A percentile compares a stretch with the other conserved stretches of the same genome.
Evolutionary conservation across 2,797 vertebrate genomes (phyloP).

Genomic region (Heterohyrax brucei): DNA sequence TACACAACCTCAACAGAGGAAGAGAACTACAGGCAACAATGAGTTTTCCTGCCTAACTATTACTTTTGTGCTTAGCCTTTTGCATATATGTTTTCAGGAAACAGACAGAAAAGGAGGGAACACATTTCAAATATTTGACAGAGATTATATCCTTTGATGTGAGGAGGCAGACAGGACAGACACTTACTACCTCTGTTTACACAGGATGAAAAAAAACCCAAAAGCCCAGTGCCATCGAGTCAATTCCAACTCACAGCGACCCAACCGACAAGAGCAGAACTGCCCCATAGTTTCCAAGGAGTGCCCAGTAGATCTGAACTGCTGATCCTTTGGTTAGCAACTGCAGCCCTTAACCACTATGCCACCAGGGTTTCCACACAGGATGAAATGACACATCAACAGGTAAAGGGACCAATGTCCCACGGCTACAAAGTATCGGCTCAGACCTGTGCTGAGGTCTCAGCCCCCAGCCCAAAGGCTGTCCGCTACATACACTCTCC

Average conservation of each 20-base stretch:
- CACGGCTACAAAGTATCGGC: not conserved
- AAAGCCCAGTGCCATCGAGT: no score
- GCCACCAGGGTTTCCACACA: not conserved
- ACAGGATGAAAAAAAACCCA: constrained; percentile 13
- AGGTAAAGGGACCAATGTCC: constrained; percentile 5
- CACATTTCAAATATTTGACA: constrained; percentile 1
- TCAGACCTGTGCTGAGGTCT: not conserved
- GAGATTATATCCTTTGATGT: constrained; percentile 33
- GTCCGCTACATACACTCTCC: not conserved
- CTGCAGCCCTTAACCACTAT: no score
- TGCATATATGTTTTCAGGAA: not conserved
- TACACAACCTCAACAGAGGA: constrained; percentile 45
- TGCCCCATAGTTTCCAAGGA: no score
- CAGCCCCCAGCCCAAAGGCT: not conserved
- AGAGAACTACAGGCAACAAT: constrained; percentile 45
- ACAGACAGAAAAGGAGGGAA: constrained; percentile 12
- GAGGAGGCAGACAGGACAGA: not conserved
- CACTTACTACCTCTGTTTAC: constrained; percentile 52
- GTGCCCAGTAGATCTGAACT: no score
- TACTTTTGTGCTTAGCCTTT: constrained; percentile 12
- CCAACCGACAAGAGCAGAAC: no score
- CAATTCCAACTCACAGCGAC: no score
- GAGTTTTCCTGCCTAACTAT: not conserved
- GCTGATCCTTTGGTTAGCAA: no score
- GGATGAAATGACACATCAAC: constrained; percentile 63